Percentiles rank a stretch among this genome's conserved stretches.
Conservation (phyloP, 2,797 vertebrate species). For the Pangasius larnaudii region DNA sequence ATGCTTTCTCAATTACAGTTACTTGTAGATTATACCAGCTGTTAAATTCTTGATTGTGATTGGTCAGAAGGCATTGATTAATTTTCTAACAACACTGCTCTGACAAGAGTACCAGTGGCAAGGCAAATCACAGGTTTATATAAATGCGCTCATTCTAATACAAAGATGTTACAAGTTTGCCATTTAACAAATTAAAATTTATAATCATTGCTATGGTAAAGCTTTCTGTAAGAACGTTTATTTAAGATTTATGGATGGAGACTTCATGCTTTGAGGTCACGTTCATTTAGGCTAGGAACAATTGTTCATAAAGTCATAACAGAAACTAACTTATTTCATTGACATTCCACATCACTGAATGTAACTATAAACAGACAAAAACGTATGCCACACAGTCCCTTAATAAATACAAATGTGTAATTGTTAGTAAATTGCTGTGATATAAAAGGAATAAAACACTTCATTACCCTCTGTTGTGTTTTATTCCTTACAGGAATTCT, state of each 20-base stretch:
- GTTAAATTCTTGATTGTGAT: neutral
- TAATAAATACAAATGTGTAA: neutral
- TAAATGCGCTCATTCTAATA: neutral
- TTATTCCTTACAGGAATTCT: neutral
- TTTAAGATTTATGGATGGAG: neutral
- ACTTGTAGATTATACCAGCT: neutral
- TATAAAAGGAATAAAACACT: neutral
- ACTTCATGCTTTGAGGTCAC: neutral
- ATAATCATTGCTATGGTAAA: neutral
- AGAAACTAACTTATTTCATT: neutral
- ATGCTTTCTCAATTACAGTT: neutral
- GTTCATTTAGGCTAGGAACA: too few species aligned
- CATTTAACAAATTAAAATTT: neutral
- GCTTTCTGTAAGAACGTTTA: neutral
- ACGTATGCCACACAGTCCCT: neutral
- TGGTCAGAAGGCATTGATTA: neutral
- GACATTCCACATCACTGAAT: neutral
- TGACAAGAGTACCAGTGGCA: neutral
- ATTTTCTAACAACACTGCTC: neutral
- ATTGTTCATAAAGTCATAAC: neutral
- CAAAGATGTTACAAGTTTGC: neutral
- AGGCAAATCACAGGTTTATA: too few species aligned
- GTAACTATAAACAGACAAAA: neutral
- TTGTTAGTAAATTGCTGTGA: neutral
- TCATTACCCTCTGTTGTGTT: neutral